Evolutionary conservation across 1,140 invertebrate species (phyloP).

Genomic region (Chionoecetes opilio): DNA sequence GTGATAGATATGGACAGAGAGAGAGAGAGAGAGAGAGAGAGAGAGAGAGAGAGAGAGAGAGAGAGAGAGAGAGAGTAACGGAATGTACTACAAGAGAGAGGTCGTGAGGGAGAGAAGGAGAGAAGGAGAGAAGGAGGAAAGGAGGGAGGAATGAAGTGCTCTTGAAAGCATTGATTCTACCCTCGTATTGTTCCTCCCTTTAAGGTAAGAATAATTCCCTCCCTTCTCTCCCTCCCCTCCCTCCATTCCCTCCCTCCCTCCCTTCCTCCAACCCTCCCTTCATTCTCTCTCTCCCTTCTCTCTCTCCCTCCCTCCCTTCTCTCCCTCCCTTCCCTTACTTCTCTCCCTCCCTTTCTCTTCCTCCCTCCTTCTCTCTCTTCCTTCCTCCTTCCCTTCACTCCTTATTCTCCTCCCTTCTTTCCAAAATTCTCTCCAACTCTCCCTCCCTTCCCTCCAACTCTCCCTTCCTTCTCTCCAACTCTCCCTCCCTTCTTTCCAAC

Average conservation of each 20-base stretch:
- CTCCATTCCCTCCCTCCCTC: background rate
- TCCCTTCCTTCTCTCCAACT: background rate
- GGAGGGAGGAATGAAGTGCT: too few species aligned
- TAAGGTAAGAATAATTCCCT: background rate
- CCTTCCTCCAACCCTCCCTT: background rate
- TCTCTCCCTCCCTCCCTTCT: background rate
- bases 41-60: too few species aligned
- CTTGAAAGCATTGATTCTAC: too few species aligned
- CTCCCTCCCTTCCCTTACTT: background rate
- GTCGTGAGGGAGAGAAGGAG: background rate
- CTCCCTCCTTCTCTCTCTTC: background rate
- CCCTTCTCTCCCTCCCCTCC: background rate
- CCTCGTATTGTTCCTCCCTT: too few species aligned
- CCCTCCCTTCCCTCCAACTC: background rate
- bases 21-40: too few species aligned
- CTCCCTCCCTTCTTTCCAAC: too few species aligned
- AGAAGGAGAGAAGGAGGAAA: too few species aligned
- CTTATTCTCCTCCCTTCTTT: background rate
- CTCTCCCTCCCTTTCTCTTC: background rate
- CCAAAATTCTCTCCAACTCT: background rate
- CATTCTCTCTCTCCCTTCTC: background rate
- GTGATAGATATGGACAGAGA: too few species aligned
- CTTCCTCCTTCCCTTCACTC: background rate
- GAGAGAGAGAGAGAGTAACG: too few species aligned
- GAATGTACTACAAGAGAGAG: too few species aligned